Evolutionary conservation across 2,888 invertebrate species (phyloP), one percentile per base, ranked within the genome.

Genomic region (Metellina segmentata): DNA sequence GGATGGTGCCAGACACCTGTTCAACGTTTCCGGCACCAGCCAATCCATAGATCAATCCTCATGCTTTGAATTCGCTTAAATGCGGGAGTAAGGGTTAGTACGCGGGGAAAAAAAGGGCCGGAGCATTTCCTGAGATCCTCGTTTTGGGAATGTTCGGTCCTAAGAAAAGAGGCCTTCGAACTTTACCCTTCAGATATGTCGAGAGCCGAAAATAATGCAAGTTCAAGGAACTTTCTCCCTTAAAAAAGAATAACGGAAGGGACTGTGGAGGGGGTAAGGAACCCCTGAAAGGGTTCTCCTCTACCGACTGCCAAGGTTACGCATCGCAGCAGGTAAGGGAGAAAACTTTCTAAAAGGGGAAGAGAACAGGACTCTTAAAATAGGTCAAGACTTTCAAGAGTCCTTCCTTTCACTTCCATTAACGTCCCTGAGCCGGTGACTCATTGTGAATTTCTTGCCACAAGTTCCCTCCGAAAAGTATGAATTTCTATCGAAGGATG

Each of bases 241-340:
- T 71, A 70, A 90, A 89, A 85, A 90, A 90, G 61, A 74, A 74
- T 13, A 52, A n/a, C 81, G 72, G 34, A 20, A 74, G 51, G 51
- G 70, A n/a, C 8, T 49, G 16, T 69, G 75, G 71, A 85, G 71
- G 86, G 53, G 86, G 90, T 91, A 82, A 91, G 78, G 61, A 71
- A 82, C 87, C 87, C 83, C 79, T 78, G 16, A 83, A 91, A 78
- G 83, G 87, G 83, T 83, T 75, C 75, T 69, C 19, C 71, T 74
- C 85, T 77, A 81, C 72, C 77, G 86, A 91, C 61, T 87, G 83
- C 82, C 91, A 91, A 87, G 91, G 91, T 91, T 87, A 83, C 77
- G 13, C 79, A 19, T 34, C 34, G 70, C 81, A 53, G 61, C 83
- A 83, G 87, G 87, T 79, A 91, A 82, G 61, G 61, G 78, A 74